phyloP scores from a whole-genome alignment of 2,888 invertebrate species.

The Candidula unifasciata region DNA sequence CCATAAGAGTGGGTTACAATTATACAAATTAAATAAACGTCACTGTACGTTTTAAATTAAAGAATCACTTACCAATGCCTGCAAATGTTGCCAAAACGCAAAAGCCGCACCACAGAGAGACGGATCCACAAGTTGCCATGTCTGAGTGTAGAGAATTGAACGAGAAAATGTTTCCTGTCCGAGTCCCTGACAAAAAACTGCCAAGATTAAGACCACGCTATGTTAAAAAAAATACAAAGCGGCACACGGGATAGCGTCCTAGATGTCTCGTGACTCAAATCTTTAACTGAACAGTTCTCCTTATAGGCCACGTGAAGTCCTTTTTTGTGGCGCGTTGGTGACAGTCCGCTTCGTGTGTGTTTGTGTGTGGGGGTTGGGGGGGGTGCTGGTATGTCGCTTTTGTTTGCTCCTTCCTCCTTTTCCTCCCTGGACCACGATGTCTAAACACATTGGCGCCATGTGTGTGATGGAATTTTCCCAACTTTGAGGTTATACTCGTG shows the following conservation, averaged over 20 bases:
- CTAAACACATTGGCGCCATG: no score
- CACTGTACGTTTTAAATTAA: not conserved
- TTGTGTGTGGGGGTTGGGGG: no score
- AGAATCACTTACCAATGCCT: not conserved
- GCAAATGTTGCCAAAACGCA: not conserved
- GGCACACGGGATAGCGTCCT: not conserved
- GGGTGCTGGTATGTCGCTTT: no score
- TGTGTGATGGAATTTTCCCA: no score
- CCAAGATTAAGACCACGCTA: slow-evolving; percentile 6
- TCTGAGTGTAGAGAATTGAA: not conserved
- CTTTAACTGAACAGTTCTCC: not conserved
- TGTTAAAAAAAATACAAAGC: slow-evolving; percentile 4
- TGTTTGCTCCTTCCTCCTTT: no score
- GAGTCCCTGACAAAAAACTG: not conserved
- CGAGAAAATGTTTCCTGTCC: not conserved
- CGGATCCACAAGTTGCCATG: slow-evolving; percentile 12
- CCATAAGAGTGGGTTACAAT: not conserved
- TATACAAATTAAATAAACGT: not conserved
- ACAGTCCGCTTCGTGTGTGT: no score
- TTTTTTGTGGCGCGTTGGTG: not conserved
- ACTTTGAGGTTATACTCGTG: no score
- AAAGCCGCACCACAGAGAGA: not conserved
- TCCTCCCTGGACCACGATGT: no score
- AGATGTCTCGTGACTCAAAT: slow-evolving; percentile 4
- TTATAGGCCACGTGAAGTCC: not conserved